Conservation (phyloP, 2,797 vertebrate species). For the Leptoclinus maculatus region DNA sequence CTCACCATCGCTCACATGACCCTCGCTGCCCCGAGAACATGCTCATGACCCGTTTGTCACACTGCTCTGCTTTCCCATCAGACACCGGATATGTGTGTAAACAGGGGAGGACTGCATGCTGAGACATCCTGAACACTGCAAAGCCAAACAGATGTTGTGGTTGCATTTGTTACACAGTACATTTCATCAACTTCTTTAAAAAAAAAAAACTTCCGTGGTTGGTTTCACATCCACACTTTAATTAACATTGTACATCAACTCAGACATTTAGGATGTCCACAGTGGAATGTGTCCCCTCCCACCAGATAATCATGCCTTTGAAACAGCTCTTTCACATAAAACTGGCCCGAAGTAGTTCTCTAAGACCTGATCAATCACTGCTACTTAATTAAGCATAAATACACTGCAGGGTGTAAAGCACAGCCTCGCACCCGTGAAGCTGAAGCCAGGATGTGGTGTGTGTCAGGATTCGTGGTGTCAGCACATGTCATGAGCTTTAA, state of each 20-base stretch:
- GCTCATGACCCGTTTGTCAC: conserved; percentile 72
- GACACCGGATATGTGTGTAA: conserved; percentile 75
- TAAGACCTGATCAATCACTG: conserved; percentile 65
- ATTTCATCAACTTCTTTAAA: conserved; percentile 21
- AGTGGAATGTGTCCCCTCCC: conserved; percentile 25
- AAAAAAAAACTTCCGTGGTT: conserved; percentile 4
- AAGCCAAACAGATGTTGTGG: conserved; percentile 60
- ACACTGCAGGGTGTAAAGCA: conserved; percentile 41
- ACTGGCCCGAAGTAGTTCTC: conserved; percentile 46
- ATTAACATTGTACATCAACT: conserved; percentile 30
- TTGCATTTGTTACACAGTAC: conserved; percentile 19
- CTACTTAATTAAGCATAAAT: conserved; percentile 66
- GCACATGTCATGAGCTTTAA: conserved; percentile 66
- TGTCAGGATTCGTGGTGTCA: conserved; percentile 70
- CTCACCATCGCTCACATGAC: conserved; percentile 76
- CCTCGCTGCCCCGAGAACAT: conserved; percentile 59
- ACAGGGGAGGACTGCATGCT: conserved; percentile 55
- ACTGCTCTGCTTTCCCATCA: conserved; percentile 77
- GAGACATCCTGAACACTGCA: conserved; percentile 52
- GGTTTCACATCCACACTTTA: conserved; percentile 20
- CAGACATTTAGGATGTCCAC: conserved; percentile 20
- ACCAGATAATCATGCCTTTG: conserved; percentile 45
- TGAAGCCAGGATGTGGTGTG: conserved; percentile 56
- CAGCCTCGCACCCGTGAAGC: conserved; percentile 63
- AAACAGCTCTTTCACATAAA: conserved; percentile 43